Conservation (phyloP, 2,888 invertebrate genomes). For the Drosophila diplacantha region DNA sequence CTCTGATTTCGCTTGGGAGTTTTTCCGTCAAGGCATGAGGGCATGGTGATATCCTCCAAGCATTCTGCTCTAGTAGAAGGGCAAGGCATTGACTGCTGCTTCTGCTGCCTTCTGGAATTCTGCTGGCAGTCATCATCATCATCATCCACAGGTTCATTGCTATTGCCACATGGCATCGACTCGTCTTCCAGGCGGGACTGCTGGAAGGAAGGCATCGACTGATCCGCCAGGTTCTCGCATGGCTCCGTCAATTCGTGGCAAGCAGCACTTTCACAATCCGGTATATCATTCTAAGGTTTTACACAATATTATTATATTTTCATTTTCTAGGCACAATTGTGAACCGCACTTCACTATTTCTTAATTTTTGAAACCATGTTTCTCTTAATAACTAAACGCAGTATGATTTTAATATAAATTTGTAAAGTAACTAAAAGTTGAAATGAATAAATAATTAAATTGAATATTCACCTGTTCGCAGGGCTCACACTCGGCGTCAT, state of each 20-base stretch:
- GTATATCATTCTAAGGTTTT: slow-evolving; percentile 1
- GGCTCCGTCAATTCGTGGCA: neutral
- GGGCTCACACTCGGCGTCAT: neutral
- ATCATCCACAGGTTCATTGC: slow-evolving; percentile 4
- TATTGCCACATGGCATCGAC: slow-evolving; percentile 11
- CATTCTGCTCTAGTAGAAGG: slow-evolving; percentile 9
- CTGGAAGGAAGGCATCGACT: slow-evolving; percentile 42
- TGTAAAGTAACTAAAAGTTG: too few species aligned
- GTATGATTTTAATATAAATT: neutral
- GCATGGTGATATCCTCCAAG: slow-evolving; percentile 18
- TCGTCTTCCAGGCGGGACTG: slow-evolving; percentile 19
- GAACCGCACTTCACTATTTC: neutral
- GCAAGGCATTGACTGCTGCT: slow-evolving; percentile 1
- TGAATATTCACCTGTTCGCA: neutral
- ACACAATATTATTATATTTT: neutral
- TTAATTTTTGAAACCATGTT: neutral
- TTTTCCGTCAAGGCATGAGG: neutral
- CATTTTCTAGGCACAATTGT: neutral
- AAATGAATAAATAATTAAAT: neutral
- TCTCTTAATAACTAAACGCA: neutral
- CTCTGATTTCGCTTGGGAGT: neutral
- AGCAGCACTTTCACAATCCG: neutral
- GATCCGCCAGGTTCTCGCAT: slow-evolving; percentile 34
- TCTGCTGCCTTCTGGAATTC: neutral
- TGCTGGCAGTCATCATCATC: slow-evolving; percentile 8